Evolutionary conservation across 1,140 invertebrate genomes (phyloP).

Genomic region (Gyrodactylus bullatarudis): DNA sequence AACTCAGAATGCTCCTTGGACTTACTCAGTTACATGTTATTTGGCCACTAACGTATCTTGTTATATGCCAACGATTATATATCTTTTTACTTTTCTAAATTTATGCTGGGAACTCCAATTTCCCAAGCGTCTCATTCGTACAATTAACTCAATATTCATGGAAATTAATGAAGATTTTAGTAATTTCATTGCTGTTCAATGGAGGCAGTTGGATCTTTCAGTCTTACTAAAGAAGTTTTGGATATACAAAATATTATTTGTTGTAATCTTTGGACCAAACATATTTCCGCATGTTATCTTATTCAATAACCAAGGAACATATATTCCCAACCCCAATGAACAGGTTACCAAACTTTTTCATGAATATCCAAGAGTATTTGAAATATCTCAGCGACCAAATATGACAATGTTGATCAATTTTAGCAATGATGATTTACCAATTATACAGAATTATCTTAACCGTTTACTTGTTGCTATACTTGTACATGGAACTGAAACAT

Average conservation of each 20-base stretch:
- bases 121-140: neutral
- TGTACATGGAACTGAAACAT: neutral
- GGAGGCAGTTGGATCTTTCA: neutral
- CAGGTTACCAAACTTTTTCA: neutral
- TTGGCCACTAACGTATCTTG: neutral
- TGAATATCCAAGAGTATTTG: neutral
- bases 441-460: neutral
- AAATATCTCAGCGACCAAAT: neutral
- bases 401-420: neutral
- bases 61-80: neutral
- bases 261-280: neutral
- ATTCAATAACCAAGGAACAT: neutral
- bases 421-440: neutral
- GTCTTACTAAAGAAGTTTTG: neutral
- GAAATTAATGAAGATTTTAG: neutral
- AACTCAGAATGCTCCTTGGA: neutral
- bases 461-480: neutral
- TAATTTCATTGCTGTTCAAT: neutral
- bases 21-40: neutral
- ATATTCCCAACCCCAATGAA: neutral
- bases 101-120: neutral
- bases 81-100: neutral
- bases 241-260: neutral
- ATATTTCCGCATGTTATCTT: neutral
- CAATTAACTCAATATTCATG: neutral